Conservation (phyloP, 2,797 vertebrate species). For the Etheostoma perlongum region DNA sequence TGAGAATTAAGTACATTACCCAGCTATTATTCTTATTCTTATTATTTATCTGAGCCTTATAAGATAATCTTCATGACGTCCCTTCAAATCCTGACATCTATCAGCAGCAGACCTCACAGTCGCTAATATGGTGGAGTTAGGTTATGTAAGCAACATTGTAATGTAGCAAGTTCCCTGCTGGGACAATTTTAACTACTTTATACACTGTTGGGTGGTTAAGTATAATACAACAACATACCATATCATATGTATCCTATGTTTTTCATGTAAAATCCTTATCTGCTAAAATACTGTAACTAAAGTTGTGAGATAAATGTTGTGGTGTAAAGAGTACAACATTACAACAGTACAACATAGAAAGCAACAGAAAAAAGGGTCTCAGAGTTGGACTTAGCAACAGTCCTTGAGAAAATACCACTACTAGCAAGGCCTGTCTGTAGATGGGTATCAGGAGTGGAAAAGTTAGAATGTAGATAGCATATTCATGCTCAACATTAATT, state of each 20-base stretch:
- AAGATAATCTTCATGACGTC: background rate
- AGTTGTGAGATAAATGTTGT: background rate
- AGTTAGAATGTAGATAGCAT: too few relatives aligned
- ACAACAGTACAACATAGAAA: background rate
- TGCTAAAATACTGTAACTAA: background rate
- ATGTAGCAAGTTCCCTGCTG: background rate
- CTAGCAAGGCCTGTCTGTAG: background rate
- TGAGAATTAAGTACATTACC: background rate
- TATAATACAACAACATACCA: background rate
- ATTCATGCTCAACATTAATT: background rate
- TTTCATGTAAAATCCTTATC: background rate
- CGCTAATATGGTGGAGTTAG: background rate
- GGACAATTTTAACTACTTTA: background rate
- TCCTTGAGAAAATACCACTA: background rate
- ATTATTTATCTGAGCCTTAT: background rate
- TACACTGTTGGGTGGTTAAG: background rate
- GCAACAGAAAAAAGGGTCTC: background rate
- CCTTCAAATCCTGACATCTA: background rate
- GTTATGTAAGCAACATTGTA: background rate
- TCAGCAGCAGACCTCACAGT: background rate
- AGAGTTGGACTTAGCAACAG: too few relatives aligned
- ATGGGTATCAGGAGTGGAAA: background rate
- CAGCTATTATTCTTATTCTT: background rate
- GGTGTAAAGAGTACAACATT: background rate
- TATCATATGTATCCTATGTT: background rate